These are phyloP conservation scores for Psettodes erumei DNA, from an alignment of 2,113 vertebrate genomes.

Conservation along the genomic window DNA sequence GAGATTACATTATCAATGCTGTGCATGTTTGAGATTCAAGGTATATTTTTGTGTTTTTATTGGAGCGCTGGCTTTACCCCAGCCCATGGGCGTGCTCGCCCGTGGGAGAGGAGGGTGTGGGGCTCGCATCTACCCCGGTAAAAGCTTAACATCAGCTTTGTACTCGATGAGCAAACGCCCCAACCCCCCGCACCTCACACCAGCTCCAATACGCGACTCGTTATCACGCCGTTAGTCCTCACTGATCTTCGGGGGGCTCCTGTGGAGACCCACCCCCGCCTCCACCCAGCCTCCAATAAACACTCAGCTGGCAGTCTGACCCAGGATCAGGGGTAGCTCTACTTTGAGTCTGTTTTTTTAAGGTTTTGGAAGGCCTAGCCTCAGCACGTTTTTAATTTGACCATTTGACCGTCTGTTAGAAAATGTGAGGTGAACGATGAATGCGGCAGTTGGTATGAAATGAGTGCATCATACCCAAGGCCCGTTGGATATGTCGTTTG, in stretches of 20 bases:
- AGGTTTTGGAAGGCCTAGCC: neutral
- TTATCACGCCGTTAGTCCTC: conserved; percentile 61
- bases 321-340: conserved; percentile 24
- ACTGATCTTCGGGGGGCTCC: conserved; percentile 57
- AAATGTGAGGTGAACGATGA: neutral
- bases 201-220: conserved; percentile 31
- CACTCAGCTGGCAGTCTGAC: conserved; percentile 27
- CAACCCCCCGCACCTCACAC: conserved; percentile 31
- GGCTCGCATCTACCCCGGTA: conserved; percentile 15
- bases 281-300: conserved; percentile 55
- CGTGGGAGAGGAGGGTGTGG: neutral
- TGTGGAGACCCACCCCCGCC: conserved; percentile 20
- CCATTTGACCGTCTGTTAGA: neutral
- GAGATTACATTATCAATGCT: conserved; percentile 17
- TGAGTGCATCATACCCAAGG: neutral
- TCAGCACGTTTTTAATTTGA: conserved; percentile 6
- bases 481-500: neutral
- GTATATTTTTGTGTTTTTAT: neutral
- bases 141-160: conserved; percentile 9
- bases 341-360: neutral
- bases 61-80: conserved; percentile 4
- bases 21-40: conserved; percentile 17
- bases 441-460: neutral
- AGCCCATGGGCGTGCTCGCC: no score
- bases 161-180: neutral